Evolutionary conservation across 1,140 invertebrate species (phyloP), one percentile per base, ranked within the genome.

Genomic region (Lordiphosa stackelbergi): DNA sequence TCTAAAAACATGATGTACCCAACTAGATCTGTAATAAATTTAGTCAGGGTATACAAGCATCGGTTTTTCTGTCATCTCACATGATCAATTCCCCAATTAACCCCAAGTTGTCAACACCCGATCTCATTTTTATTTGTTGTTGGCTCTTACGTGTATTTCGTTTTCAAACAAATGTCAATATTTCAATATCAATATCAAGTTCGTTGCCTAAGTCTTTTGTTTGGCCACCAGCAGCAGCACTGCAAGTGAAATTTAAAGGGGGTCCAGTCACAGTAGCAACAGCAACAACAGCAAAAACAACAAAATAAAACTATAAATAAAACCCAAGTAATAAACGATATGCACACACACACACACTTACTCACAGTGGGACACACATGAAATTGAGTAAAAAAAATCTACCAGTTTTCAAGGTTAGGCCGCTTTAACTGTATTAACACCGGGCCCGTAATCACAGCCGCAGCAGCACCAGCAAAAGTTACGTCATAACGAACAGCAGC

Each of bases 391-490:
- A 71, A 77, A 54, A 78, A 83, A 77, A 83, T 85, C 75, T 85
- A 85, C 81, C 81, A 81, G 81, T 85, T 85, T 85, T 85, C 81
- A 85, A 85, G 81, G 81, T 85, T 85, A 85, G 75, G 68, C 68
- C 65, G 74, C 70, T 84, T 85, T 84, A 85, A 84, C 74, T 81
- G 75, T 81, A 79, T 79, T 79, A 79, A 79, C 72, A 81, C 66
- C 70, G 70, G 72, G 66, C 65, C 75, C 57, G 74, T 70, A 81
- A 81, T 79, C 74, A 81, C 75, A 81, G 74, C 75, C 62, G 74
- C 69, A 42, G 10, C 31, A 54, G 31, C 49, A 49, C 42, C 68
- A 34, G 57, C 54, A 61, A 61, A 61, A 53, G 48, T 64, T 69
- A 64, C 59, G 34, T 55, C 64, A 45, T 46, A 22, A n/a, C 12